Conservation (phyloP, 1,140 invertebrate genomes). For the Neodiprion lecontei region DNA sequence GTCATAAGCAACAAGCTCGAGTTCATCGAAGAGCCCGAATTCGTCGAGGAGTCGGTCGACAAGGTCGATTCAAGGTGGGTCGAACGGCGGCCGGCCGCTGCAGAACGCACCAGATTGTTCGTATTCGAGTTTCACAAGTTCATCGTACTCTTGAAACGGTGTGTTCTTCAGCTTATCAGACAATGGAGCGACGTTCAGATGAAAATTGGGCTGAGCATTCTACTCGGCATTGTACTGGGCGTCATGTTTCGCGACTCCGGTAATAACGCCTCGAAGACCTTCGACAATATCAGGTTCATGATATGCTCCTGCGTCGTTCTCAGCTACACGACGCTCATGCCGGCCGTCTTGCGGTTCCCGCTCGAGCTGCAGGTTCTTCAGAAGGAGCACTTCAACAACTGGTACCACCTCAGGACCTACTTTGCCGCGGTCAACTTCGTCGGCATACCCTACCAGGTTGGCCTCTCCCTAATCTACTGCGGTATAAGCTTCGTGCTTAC, state of each 20-base stretch:
- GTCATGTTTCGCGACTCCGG: conserved; percentile 70
- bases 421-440: conserved; percentile 77
- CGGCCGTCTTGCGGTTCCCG: conserved; percentile 81
- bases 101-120: conserved; percentile 50
- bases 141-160: conserved; percentile 67
- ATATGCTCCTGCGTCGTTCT: conserved; percentile 70
- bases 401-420: conserved; percentile 92
- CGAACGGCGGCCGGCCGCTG: conserved; percentile 21
- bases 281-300: conserved; percentile 75
- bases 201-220: conserved; percentile 69
- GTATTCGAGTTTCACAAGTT: conserved; percentile 68
- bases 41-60: conserved; percentile 58
- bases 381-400: conserved; percentile 94
- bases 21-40: background rate
- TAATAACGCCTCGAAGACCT: conserved; percentile 70
- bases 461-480: conserved; percentile 68
- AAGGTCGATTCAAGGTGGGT: conserved; percentile 30
- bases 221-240: conserved; percentile 73
- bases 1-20: background rate
- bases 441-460: conserved; percentile 72
- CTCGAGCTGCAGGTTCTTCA: conserved; percentile 81
- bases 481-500: conserved; percentile 83
- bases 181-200: conserved; percentile 78
- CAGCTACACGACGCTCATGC: conserved; percentile 78
- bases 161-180: conserved; percentile 68